These are phyloP conservation scores for Arion vulgaris DNA, from an alignment of 1,140 invertebrate species.

Conservation along the genomic window DNA sequence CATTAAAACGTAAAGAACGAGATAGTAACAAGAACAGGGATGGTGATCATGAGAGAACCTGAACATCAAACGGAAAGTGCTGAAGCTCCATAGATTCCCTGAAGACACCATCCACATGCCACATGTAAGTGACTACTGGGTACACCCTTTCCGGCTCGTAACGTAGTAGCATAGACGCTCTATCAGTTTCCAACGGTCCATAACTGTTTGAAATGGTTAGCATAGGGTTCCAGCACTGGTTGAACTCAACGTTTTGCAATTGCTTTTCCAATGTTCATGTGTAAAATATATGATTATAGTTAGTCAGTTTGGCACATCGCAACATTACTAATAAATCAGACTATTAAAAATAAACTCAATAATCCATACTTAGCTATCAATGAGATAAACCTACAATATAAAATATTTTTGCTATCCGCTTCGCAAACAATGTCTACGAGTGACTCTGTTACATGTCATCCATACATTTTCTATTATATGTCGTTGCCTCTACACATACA, in stretches of 20 bases:
- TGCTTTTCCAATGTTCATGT: not conserved
- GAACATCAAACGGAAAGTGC: constrained; percentile 69
- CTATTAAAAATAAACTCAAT: not conserved
- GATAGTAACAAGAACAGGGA: no score
- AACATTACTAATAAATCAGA: not conserved
- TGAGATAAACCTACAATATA: no score
- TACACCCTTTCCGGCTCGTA: constrained; percentile 49
- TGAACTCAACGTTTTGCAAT: constrained; percentile 5
- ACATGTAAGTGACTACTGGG: constrained; percentile 55
- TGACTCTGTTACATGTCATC: no score
- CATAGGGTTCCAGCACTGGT: constrained; percentile 52
- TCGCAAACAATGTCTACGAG: no score
- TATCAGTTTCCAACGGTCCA: constrained; percentile 47
- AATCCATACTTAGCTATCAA: no score
- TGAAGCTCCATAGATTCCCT: constrained; percentile 62
- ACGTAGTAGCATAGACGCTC: constrained; percentile 48
- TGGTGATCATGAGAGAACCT: constrained; percentile 46
- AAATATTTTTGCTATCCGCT: no score
- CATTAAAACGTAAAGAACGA: no score
- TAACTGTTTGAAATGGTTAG: constrained; percentile 56
- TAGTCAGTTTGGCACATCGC: not conserved
- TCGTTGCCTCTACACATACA: no score
- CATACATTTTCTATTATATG: no score
- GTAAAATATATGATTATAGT: not conserved
- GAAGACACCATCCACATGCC: constrained; percentile 64